Conservation (phyloP, 2,113 vertebrate species). For the Mustela lutreola region DNA sequence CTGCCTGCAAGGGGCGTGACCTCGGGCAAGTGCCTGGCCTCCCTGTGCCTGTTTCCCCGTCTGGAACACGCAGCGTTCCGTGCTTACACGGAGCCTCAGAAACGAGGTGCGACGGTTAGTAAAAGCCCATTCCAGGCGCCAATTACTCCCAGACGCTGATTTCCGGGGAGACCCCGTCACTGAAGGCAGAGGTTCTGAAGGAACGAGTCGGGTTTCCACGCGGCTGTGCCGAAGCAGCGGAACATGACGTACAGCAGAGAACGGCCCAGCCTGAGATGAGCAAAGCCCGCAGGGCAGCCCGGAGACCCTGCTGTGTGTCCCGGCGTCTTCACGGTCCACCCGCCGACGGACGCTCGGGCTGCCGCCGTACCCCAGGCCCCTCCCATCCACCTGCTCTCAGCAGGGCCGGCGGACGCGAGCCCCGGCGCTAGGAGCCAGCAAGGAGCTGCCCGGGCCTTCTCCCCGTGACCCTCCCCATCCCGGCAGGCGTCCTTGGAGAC, state of each 20-base stretch:
- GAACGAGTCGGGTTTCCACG: background rate
- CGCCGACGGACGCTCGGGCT: background rate
- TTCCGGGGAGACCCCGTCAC: background rate
- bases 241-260: fast-evolving
- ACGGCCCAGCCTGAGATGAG: too few species aligned
- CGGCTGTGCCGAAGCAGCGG: background rate
- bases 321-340: background rate
- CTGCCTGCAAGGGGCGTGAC: background rate
- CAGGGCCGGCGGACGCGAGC: fast-evolving
- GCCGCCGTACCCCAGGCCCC: background rate
- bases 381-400: fast-evolving
- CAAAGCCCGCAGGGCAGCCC: too few species aligned
- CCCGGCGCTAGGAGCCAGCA: too few species aligned
- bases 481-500: too few species aligned
- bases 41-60: background rate
- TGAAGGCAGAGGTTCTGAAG: background rate
- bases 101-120: too few species aligned
- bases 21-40: background rate
- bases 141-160: background rate
- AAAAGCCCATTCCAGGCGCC: background rate
- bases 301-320: background rate
- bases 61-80: background rate
- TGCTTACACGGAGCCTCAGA: background rate
- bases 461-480: too few species aligned
- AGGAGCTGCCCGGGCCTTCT: too few species aligned